Evolutionary conservation across 2,797 vertebrate genomes (phyloP).

Genomic region (Balearica regulorum): DNA sequence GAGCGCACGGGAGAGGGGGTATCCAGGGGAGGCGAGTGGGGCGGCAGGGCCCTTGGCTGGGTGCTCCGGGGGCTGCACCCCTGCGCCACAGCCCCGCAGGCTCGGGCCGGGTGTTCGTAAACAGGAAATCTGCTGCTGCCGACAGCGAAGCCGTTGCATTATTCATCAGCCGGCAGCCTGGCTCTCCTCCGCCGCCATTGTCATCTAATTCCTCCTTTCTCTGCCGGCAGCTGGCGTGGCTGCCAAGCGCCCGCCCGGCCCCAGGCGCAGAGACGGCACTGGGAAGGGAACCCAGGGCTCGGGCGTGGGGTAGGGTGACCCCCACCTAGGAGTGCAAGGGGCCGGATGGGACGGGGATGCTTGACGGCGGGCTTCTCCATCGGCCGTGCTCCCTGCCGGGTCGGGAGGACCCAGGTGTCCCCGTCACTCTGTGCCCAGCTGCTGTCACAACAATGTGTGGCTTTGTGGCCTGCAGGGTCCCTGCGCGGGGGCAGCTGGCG

Average conservation of each 20-base stretch:
- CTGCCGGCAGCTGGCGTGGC: neutral
- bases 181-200: constrained; percentile 4
- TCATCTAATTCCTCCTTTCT: neutral
- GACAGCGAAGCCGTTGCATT: neutral
- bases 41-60: fast-evolving
- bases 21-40: fast-evolving
- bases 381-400: fast-evolving
- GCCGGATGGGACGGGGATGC: neutral
- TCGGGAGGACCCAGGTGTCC: neutral
- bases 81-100: neutral
- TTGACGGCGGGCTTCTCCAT: neutral
- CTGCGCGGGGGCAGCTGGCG: neutral
- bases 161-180: constrained; percentile 33
- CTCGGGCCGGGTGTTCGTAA: neutral
- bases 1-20: fast-evolving
- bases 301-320: neutral
- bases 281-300: neutral
- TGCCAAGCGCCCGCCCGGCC: neutral
- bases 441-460: neutral
- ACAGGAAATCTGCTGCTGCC: neutral
- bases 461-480: constrained; percentile 19
- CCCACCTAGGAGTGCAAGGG: fast-evolving
- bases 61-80: neutral
- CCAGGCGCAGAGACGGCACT: neutral
- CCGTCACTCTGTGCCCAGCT: constrained; percentile 33